Base-by-base conservation (phyloP, 2,113 vertebrate species). In the Toxotes chatareus region DNA sequence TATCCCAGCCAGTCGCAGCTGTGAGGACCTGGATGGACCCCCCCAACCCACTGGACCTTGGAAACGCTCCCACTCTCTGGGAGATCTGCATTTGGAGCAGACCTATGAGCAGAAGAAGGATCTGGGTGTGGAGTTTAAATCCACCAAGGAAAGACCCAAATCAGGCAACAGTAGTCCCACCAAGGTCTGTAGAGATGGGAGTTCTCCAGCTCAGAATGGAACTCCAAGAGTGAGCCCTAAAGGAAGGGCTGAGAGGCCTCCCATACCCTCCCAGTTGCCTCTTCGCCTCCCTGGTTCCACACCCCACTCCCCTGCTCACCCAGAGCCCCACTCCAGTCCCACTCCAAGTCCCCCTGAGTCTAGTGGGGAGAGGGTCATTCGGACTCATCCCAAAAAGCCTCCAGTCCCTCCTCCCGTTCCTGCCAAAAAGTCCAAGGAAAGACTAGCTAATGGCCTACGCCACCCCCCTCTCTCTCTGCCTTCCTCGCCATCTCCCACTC, bases 321-420 rank as follows among this genome's bases (percentile, higher is more conserved):
- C 80, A 40, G 82, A 81, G 67, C 78, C 47, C 42, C 71, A 90
- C 3, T 87, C 88, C 27, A 92, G 83, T 60, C 74, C 87, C 0
- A 85, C 89, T 3, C 86, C 89, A n/a, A 93, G 93, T 62, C 93
- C 94, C 27, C 83, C 90, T 19, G 91, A 91, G 67, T 88, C 86
- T 5, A 83, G 59, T 3, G 79, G 73, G 44, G 91, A 92, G 46
- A 80, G 87, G 14, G 93, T 96, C 78, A 72, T 89, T 69, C 95
- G 93, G 92, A 94, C 91, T 23, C 96, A 96, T 70, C 88, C 95
- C 67, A 98, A 97, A 94, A 96, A 96, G 81, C 93, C 96, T 19
- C 94, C 96, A 2, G 97, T 98, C 76, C 98, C 98, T 0, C 98
- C 98, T 9, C 98, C 98, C 0, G 98, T 99, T 27, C 98, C 98